These are phyloP conservation scores for Drosophila yooni DNA, from an alignment of 2,888 invertebrate species.

Conservation along the genomic window DNA sequence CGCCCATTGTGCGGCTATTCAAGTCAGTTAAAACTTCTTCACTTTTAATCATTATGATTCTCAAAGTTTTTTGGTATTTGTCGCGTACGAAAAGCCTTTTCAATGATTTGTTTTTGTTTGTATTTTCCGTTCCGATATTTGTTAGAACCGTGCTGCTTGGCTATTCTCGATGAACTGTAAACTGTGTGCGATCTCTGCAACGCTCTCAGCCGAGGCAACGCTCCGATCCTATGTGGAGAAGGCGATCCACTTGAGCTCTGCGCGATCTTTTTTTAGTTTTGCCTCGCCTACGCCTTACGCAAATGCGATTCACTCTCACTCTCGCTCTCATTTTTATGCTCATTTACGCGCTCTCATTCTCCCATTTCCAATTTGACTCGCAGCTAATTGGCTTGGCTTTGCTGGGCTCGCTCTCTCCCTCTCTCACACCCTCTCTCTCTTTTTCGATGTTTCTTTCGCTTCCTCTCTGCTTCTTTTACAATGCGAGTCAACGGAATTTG, in stretches of 20 bases:
- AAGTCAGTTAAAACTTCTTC: slow-evolving; percentile 80
- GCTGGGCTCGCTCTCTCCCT: not conserved
- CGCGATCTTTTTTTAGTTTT: slow-evolving; percentile 61
- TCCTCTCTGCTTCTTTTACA: not conserved
- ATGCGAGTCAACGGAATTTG: slow-evolving; percentile 26
- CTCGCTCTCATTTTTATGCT: slow-evolving; percentile 1
- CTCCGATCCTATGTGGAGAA: slow-evolving; percentile 46
- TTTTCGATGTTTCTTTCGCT: not conserved
- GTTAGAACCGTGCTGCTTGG: slow-evolving; percentile 70
- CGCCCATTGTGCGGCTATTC: slow-evolving; percentile 57
- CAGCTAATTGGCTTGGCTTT: slow-evolving; percentile 34
- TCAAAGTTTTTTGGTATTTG: slow-evolving; percentile 1
- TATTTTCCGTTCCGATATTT: slow-evolving; percentile 24
- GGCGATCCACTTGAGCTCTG: slow-evolving; percentile 50
- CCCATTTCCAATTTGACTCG: slow-evolving; percentile 28
- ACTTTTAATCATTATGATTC: slow-evolving; percentile 82
- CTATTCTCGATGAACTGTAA: slow-evolving; percentile 74
- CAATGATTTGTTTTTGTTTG: not conserved
- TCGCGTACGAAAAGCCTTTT: slow-evolving; percentile 9
- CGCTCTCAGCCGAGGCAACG: slow-evolving; percentile 28
- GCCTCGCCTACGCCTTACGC: slow-evolving; percentile 72
- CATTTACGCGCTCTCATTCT: slow-evolving; percentile 11
- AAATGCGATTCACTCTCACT: slow-evolving; percentile 41
- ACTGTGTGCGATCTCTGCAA: slow-evolving; percentile 30
- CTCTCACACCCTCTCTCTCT: not conserved